A percentile compares a stretch with the other conserved stretches of the same genome.
phyloP scores from a whole-genome alignment of 1,140 invertebrate species.

The Halotydeus destructor region DNA sequence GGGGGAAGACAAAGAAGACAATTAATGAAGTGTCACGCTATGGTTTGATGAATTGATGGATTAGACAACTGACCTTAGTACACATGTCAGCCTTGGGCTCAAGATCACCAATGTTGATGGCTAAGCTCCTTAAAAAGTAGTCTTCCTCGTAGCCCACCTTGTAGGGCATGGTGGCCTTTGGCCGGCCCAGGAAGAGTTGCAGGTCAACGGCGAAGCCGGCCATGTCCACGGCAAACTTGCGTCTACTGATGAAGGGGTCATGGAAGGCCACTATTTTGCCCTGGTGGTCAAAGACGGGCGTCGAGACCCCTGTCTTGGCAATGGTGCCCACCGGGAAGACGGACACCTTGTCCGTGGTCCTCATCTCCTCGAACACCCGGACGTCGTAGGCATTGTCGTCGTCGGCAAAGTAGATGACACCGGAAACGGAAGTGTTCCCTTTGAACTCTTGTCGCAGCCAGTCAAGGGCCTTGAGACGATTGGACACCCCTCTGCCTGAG shows the following conservation, averaged over 20 bases:
- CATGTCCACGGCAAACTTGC: conserved; percentile 79
- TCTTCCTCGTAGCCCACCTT: conserved; percentile 61
- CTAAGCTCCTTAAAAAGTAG: conserved; percentile 49
- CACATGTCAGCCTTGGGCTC: conserved; percentile 48
- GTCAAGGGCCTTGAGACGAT: conserved; percentile 59
- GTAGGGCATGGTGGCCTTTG: conserved; percentile 47
- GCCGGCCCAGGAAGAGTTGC: conserved; percentile 34
- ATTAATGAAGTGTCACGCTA: neutral
- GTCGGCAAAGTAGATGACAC: conserved; percentile 87
- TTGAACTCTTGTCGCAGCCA: conserved; percentile 52
- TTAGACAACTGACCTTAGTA: conserved; percentile 9
- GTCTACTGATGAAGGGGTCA: conserved; percentile 54
- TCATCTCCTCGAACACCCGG: conserved; percentile 64
- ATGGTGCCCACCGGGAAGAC: conserved; percentile 74
- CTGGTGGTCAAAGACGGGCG: conserved; percentile 40
- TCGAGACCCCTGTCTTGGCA: conserved; percentile 44
- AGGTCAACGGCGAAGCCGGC: conserved; percentile 70
- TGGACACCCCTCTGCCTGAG: conserved; percentile 57
- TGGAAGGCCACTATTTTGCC: conserved; percentile 52
- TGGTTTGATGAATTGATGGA: neutral
- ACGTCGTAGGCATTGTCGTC: conserved; percentile 90
- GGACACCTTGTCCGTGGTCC: conserved; percentile 53
- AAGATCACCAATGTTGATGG: conserved; percentile 43
- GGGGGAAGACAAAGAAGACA: conserved; percentile 6
- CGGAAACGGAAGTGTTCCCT: conserved; percentile 33